phyloP scores from a whole-genome alignment of 1,140 invertebrate species.

The Saccostrea cuccullata region DNA sequence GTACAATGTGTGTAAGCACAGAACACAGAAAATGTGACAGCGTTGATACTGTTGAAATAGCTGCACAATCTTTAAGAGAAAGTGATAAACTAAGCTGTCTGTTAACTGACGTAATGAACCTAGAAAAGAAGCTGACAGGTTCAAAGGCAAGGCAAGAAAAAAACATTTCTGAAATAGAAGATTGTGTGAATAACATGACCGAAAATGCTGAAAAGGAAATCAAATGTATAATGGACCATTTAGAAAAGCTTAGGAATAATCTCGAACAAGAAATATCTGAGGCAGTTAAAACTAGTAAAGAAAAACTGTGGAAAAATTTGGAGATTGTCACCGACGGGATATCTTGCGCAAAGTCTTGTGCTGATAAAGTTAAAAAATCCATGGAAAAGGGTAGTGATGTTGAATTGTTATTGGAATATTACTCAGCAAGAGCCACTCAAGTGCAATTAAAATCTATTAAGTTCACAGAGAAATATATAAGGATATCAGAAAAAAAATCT shows the following conservation, averaged over 20 bases:
- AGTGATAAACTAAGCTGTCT: background rate
- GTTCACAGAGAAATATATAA: too few species aligned
- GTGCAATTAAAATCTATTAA: too few species aligned
- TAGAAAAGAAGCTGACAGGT: background rate
- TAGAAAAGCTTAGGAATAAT: background rate
- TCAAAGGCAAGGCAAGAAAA: background rate
- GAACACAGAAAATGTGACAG: background rate
- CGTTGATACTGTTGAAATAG: background rate
- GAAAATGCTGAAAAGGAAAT: background rate
- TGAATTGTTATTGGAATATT: background rate
- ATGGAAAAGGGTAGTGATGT: background rate
- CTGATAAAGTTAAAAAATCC: background rate
- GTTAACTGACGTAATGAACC: background rate
- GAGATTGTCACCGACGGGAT: background rate
- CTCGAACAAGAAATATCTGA: background rate
- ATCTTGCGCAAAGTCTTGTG: background rate
- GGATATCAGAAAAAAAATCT: too few species aligned
- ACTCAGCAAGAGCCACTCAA: too few species aligned
- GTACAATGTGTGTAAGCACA: background rate
- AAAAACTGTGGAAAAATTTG: background rate
- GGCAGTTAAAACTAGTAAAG: background rate
- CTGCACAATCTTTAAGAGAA: background rate
- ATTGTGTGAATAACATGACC: background rate
- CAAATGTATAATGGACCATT: background rate
- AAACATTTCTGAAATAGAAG: background rate